These are phyloP conservation scores for Drosophila punjabiensis DNA, from an alignment of 1,140 invertebrate genomes.

Conservation along the genomic window DNA sequence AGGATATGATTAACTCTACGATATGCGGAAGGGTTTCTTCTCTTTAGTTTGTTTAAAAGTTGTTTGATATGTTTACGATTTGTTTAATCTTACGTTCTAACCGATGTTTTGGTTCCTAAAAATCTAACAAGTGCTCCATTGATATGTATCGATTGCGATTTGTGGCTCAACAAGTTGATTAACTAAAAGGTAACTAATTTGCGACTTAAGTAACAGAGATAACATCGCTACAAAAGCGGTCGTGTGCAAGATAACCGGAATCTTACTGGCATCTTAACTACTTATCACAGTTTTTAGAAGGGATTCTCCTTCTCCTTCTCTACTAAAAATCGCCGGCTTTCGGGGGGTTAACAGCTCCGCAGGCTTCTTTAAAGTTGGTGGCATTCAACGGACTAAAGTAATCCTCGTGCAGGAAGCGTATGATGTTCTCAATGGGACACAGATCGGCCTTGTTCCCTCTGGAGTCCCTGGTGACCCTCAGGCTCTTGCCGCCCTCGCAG, in stretches of 20 bases:
- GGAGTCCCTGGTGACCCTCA: conserved; percentile 85
- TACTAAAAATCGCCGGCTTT: conserved; percentile 78
- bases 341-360: conserved; percentile 83
- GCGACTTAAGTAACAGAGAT: conserved; percentile 16
- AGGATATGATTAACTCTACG: not conserved
- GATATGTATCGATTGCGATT: conserved; percentile 53
- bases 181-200: conserved; percentile 14
- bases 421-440: conserved; percentile 94
- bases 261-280: conserved; percentile 45
- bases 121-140: conserved; percentile 42
- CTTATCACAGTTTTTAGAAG: conserved; percentile 72
- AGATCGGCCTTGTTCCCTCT: conserved; percentile 87
- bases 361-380: conserved; percentile 94
- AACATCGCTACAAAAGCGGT: conserved; percentile 57
- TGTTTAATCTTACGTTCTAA: not conserved
- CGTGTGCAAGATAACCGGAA: conserved; percentile 18
- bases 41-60: conserved; percentile 15
- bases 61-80: conserved; percentile 43
- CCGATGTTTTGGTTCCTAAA: conserved; percentile 13
- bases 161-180: conserved; percentile 47
- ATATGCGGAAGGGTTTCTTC: conserved; percentile 1
- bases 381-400: conserved; percentile 93
- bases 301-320: conserved; percentile 3
- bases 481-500: conserved; percentile 89
- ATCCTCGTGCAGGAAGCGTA: conserved; percentile 93